phyloP scores from a whole-genome alignment of 35 echinoderm and acorn worm genomes.

The Patiria miniata region DNA sequence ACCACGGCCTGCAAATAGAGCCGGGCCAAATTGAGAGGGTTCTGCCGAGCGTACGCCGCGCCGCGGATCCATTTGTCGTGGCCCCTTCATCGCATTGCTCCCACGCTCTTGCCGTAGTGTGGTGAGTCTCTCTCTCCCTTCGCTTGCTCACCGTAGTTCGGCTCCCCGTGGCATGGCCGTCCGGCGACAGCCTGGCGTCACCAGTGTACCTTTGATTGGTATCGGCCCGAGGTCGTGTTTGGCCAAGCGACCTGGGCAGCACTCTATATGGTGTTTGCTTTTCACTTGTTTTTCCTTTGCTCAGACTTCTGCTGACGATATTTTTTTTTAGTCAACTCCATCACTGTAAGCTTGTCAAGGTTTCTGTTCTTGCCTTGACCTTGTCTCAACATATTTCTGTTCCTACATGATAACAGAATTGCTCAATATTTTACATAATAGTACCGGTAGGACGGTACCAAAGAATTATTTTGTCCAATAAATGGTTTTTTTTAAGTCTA shows the following conservation, averaged over 20 bases:
- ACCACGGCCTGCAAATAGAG: not conserved
- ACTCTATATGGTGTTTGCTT: not conserved
- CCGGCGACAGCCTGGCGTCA: conserved; percentile 12
- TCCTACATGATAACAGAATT: no score
- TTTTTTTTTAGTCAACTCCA: no score
- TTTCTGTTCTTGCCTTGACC: no score
- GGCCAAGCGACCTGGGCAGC: conserved; percentile 3
- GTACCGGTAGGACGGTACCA: no score
- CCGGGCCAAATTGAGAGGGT: not conserved
- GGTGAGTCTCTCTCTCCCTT: not conserved
- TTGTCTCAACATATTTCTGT: no score
- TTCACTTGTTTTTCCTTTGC: conserved; percentile 20
- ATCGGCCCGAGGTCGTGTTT: conserved; percentile 1
- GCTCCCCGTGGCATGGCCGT: not conserved
- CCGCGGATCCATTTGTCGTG: not conserved
- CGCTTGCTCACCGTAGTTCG: not conserved
- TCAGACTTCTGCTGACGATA: conserved; percentile 8
- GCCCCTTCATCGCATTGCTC: not conserved
- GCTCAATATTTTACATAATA: no score
- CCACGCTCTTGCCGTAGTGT: not conserved
- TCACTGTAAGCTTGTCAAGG: no score
- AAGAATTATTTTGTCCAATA: no score
- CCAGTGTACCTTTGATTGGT: not conserved
- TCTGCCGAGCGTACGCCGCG: not conserved
- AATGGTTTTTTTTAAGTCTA: no score